Base-by-base conservation (phyloP, 2,113 vertebrate genomes). In the Brachypodius melanocephalos region DNA sequence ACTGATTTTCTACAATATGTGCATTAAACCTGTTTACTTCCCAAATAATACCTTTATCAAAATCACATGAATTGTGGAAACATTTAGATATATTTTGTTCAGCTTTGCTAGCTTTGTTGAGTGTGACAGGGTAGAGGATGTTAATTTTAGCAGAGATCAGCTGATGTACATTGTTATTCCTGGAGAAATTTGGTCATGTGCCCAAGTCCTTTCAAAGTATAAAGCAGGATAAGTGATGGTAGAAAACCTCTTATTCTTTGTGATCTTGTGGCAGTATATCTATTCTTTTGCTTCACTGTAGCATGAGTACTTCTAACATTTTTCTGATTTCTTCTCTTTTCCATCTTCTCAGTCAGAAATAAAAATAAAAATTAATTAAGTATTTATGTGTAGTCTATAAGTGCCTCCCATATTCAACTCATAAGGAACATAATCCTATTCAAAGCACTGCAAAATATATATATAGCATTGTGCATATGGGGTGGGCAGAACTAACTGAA, bases 131-230 rank as follows among this genome's bases (percentile, higher is more conserved):
- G 31, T 82, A n/a, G 63, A 91, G 69, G 36, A 79, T 88, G 62
- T 9, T 94, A 93, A 93, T 95, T 95, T 91, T 87, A 91, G 57
- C 28, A 72, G 34, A 40, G 12, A 89, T 89, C 66, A 88, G 69
- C 66, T 95, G 95, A 89, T 79, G n/a, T 45, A 76, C 19, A n/a
- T 59, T 78, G 42, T 73, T 89, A 88, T 94, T 96, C 88, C 54
- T 82, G 66, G 52, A 89, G 17, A 91, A 85, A 87, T 78, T 46
- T 94, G 52, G 14, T 77, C 48, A 52, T 68, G 61, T 72, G 57
- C 62, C 71, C 63, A 85, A 79, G 34, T 57, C n/a, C 22, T 85
- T 94, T 85, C 65, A 87, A 77, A 95, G 26, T 57, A 36, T 43
- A 88, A 95, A 78, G 29, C 19, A 67, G 32, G 49, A 28, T 16